Evolutionary conservation across 2,888 invertebrate species (phyloP), one percentile per base, ranked within the genome.

Genomic region (Prosapia bicincta): DNA sequence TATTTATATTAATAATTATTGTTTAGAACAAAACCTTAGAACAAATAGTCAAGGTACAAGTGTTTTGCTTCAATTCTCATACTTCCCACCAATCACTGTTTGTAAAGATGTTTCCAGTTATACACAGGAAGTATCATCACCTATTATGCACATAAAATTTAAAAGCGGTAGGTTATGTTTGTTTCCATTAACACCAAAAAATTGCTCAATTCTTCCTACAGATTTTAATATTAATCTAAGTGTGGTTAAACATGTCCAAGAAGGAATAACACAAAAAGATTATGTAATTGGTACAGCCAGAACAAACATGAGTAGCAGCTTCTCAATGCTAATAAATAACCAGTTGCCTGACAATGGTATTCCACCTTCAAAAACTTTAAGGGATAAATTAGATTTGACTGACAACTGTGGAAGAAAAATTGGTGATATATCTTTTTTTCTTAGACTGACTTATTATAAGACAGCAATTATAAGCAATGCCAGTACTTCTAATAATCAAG

Each of bases 391-490:
- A 30, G 71, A 71, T 6, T 32, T 80, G n/a, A 69, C 81, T 43
- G 74, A 79, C 13, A 73, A 79, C 0, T 15, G 20, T n/a, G 78
- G 72, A n/a, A 81, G 81, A 13, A 78, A 80, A 2, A 81, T 81
- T 9, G 84, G 84, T 65, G 82, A 79, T 30, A 82, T 84, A 26
- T 79, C 79, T 84, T 3, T 82, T 83, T 3, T 83, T 82, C 68
- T 82, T 82, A 75, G 84, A 83, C 1, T 82, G 82, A 73, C 81
- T 81, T 1, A 81, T 84, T 23, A 80, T 82, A 0, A 83, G 83
- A 0, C 82, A 82, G 74, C 38, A 38, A 38, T 38, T 38, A 2
- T 38, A 38, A 38, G 13, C 38, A 38, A 38, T 13, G 38, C 10
- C 1, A 38, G 38, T 13, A 38, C 38, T 38, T 9, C 13, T 38